A percentile compares a stretch with the other conserved stretches of the same genome.
Conservation (phyloP, 2,113 vertebrate species). For the Nibea coibor region DNA sequence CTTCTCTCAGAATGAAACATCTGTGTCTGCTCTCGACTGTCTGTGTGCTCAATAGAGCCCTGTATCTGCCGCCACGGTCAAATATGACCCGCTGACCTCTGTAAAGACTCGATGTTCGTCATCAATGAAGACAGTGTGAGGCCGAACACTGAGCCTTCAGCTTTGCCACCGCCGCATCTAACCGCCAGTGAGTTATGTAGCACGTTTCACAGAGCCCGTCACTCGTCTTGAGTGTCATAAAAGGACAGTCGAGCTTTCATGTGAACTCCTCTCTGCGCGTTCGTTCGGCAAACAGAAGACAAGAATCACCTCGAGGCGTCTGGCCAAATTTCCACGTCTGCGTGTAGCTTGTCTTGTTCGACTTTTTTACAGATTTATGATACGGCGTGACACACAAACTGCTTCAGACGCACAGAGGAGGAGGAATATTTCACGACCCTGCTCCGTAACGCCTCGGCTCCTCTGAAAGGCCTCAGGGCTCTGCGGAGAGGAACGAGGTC, state of each 20-base stretch:
- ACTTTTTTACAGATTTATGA: conserved; percentile 10
- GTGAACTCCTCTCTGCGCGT: neutral
- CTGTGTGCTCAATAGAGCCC: conserved; percentile 44
- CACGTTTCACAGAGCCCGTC: conserved; percentile 4
- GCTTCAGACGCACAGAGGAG: neutral
- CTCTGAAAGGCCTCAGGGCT: conserved; percentile 17
- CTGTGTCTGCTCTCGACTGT: conserved; percentile 24
- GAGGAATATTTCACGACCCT: conserved; percentile 31
- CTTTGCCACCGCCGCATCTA: conserved; percentile 19
- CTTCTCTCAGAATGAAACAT: conserved; percentile 22
- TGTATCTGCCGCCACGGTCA: conserved; percentile 43
- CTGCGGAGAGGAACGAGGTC: conserved; percentile 22
- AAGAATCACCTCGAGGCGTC: neutral
- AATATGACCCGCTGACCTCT: conserved; percentile 62
- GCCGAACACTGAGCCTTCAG: conserved; percentile 60
- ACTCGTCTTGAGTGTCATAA: conserved; percentile 13
- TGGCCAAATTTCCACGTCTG: conserved; percentile 8
- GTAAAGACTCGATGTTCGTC: conserved; percentile 36
- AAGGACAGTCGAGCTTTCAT: conserved; percentile 36
- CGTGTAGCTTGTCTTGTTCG: neutral
- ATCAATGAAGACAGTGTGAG: conserved; percentile 69
- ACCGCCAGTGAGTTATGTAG: conserved; percentile 26
- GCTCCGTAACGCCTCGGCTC: conserved; percentile 19
- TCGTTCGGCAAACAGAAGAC: conserved; percentile 23
- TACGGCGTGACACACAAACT: conserved; percentile 14